A percentile compares a stretch with the other conserved stretches of the same genome.
These are phyloP conservation scores for Heliconius charithonia DNA, from an alignment of 2,888 invertebrate genomes.

Conservation along the genomic window DNA sequence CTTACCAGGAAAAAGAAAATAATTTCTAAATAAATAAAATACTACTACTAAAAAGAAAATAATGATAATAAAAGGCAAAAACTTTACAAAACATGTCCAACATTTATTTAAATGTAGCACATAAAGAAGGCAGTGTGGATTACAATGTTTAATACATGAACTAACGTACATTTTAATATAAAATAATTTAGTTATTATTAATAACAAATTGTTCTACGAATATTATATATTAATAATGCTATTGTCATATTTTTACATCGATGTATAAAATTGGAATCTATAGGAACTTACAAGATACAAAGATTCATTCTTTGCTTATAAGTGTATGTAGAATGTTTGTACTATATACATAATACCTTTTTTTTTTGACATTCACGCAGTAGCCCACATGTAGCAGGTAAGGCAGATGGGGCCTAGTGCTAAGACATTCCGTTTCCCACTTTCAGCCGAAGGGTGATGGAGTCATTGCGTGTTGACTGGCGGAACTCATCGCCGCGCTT, in stretches of 20 bases:
- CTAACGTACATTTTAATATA: constrained; percentile 37
- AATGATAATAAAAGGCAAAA: not conserved
- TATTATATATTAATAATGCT: constrained; percentile 29
- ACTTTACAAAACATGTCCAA: constrained; percentile 41
- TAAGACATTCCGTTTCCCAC: too few species aligned
- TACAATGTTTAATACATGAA: constrained; percentile 45
- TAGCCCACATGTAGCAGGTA: too few species aligned
- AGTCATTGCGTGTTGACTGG: too few species aligned
- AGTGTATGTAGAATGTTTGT: not conserved
- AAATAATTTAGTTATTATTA: constrained; percentile 15
- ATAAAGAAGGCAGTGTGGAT: constrained; percentile 51
- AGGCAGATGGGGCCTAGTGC: too few species aligned
- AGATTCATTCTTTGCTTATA: not conserved
- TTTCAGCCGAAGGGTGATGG: too few species aligned
- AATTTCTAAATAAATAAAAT: not conserved
- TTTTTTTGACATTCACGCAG: too few species aligned
- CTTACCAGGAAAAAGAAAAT: too few species aligned
- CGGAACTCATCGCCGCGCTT: too few species aligned
- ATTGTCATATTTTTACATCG: constrained; percentile 46
- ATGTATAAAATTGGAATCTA: constrained; percentile 51
- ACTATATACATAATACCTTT: not conserved
- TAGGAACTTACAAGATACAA: constrained; percentile 48
- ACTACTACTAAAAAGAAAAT: not conserved
- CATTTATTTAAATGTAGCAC: constrained; percentile 51
- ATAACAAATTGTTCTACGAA: constrained; percentile 28